Evolutionary conservation across 2,113 vertebrate species (phyloP).

Genomic region (Grantiella picta): DNA sequence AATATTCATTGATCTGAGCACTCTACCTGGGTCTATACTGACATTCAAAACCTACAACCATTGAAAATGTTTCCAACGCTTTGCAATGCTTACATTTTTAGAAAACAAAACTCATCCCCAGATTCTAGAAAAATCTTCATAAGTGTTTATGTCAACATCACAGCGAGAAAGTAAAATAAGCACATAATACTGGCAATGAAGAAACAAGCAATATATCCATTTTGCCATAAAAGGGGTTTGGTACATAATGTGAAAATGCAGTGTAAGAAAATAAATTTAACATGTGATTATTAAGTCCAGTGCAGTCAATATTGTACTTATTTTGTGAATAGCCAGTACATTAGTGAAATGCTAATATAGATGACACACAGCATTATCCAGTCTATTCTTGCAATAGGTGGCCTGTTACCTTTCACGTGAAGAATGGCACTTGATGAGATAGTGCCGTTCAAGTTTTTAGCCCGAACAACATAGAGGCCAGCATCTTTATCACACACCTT

Average conservation of each 20-base stretch:
- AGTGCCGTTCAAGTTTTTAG: slow-evolving; percentile 71
- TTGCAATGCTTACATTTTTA: background rate
- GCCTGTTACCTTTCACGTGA: slow-evolving; percentile 77
- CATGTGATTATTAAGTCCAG: background rate
- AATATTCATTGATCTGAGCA: background rate
- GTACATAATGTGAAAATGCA: background rate
- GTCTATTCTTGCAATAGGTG: slow-evolving; percentile 73
- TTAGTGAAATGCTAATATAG: slow-evolving; percentile 79
- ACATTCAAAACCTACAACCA: background rate
- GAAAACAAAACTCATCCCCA: background rate
- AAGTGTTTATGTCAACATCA: background rate
- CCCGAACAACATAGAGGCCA: slow-evolving; percentile 77
- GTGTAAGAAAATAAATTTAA: background rate
- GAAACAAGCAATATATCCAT: background rate
- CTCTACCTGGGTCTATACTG: background rate
- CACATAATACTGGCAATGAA: background rate
- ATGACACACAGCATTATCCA: slow-evolving; percentile 83
- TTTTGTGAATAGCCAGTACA: slow-evolving; percentile 75
- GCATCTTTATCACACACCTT: slow-evolving; percentile 75
- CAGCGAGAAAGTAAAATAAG: background rate
- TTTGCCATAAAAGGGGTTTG: background rate
- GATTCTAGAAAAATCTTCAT: background rate
- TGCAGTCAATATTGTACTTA: background rate
- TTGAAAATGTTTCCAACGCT: background rate
- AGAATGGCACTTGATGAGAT: slow-evolving; percentile 77